These are phyloP conservation scores for Xenopus petersii DNA, from an alignment of 2,797 vertebrate species.

Conservation along the genomic window DNA sequence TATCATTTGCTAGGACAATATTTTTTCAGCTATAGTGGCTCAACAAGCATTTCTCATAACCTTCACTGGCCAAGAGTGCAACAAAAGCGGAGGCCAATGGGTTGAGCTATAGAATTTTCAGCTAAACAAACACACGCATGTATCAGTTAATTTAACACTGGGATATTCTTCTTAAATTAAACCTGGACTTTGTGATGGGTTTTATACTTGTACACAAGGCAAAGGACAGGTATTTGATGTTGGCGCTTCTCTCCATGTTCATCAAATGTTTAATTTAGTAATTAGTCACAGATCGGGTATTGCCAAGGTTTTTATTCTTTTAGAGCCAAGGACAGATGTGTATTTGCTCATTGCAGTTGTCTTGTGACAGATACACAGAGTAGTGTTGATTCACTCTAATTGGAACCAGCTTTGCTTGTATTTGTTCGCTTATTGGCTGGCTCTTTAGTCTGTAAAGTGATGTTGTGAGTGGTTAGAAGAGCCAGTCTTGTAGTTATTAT, in stretches of 20 bases:
- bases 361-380: slow-evolving; percentile 4
- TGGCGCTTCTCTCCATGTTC: neutral
- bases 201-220: too few relatives aligned
- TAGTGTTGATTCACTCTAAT: slow-evolving; percentile 32
- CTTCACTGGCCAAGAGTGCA: too few relatives aligned
- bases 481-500: slow-evolving; percentile 13
- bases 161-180: too few relatives aligned
- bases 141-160: too few relatives aligned
- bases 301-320: slow-evolving; percentile 12
- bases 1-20: neutral
- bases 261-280: slow-evolving; percentile 5
- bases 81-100: too few relatives aligned
- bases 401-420: slow-evolving; percentile 41
- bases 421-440: slow-evolving; percentile 23
- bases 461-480: neutral
- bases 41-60: too few relatives aligned
- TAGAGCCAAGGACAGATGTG: slow-evolving; percentile 28
- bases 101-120: too few relatives aligned
- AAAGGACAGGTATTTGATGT: too few relatives aligned
- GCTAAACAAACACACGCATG: too few relatives aligned
- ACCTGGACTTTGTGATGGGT: too few relatives aligned
- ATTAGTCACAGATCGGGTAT: slow-evolving; percentile 22
- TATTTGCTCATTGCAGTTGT: slow-evolving; percentile 2
- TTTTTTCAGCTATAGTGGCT: neutral
- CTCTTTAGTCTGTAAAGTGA: slow-evolving; percentile 7